Percentiles rank a stretch among this genome's conserved stretches.
phyloP scores from a whole-genome alignment of 2,797 vertebrate genomes.

The Squalus acanthias region DNA sequence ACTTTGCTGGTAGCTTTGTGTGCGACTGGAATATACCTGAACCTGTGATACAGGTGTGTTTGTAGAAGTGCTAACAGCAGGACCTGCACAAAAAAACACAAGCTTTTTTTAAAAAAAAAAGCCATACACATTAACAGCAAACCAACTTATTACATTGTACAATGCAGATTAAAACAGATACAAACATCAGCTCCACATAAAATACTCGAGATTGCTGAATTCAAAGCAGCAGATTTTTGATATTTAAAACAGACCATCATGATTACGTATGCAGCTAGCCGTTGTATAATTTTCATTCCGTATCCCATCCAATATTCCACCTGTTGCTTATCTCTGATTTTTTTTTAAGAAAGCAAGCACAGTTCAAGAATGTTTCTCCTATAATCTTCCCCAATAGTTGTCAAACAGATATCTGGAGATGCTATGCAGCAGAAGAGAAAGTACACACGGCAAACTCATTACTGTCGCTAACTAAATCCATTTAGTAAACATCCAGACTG shows the following conservation, averaged over 20 bases:
- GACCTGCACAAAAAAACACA: conserved; percentile 16
- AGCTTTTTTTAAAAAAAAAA: not conserved
- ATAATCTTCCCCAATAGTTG: not conserved
- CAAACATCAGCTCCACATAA: not conserved
- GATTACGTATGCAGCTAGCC: not conserved
- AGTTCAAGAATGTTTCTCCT: not conserved
- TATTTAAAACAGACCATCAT: not conserved
- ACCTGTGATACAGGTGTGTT: not conserved
- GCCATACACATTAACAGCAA: not conserved
- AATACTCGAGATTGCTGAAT: not conserved
- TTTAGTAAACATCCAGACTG: not conserved
- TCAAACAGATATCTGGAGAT: not conserved
- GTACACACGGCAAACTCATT: not conserved
- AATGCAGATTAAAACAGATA: not conserved
- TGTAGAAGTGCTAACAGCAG: conserved; percentile 2
- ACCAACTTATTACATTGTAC: not conserved
- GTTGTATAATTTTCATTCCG: not conserved
- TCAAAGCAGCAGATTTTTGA: not conserved
- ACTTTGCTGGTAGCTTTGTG: conserved; percentile 20
- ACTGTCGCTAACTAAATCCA: not conserved
- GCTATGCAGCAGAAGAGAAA: not conserved
- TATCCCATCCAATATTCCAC: not conserved
- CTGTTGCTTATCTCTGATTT: not conserved
- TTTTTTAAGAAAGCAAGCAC: not conserved
- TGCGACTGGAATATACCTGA: conserved; percentile 15